Evolutionary conservation across 2,113 vertebrate genomes (phyloP), one percentile per base, ranked within the genome.

Genomic region (Budorcas taxicolor): DNA sequence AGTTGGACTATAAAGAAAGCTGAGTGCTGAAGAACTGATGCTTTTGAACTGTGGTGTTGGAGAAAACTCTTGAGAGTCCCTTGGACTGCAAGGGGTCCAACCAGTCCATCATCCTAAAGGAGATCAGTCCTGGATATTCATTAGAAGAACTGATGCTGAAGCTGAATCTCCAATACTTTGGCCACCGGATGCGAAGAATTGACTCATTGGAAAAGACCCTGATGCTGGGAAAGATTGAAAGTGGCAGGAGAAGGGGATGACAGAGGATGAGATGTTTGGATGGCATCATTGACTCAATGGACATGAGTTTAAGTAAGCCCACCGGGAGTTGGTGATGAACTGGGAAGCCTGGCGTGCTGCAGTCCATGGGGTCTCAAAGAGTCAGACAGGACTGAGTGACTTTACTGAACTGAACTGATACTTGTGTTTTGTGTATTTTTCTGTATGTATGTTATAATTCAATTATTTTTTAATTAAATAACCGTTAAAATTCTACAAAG

Each of bases 281-380:
- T 71, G 5, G 5, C 19, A 71, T 40, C 67, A 23, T 3, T 2
- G 1, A 40, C 67, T 40, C n/a, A 12, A 12, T 71, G 67, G n/a
- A 40, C n/a, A 40, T 71, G 67, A 23, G 0, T 71, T 6, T 71
- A 36, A 12, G 67, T 40, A 40, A 12, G 21, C 19, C n/a, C 47
- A 50, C 19, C 0, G 0, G 67, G n/a, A 71, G 19, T 71, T 40
- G 67, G 5, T 71, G n/a, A 40, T 6, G 10, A n/a, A 40, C 10
- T 12, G 67, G n/a, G 10, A 71, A 6, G 19, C n/a, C n/a, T 6
- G 10, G 19, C 1, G 0, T 71, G n/a, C 67, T 71, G 67, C 10
- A 5, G 67, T 23, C 8, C 67, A 40, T 23, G 67, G n/a, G 19
- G 5, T 71, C 0, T 0, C n/a, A 71, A 21, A 71, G 67, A 71